Percentiles rank a stretch among this genome's conserved stretches.
Evolutionary conservation across 2,113 vertebrate genomes (phyloP).

Genomic region (Centropus bengalensis): DNA sequence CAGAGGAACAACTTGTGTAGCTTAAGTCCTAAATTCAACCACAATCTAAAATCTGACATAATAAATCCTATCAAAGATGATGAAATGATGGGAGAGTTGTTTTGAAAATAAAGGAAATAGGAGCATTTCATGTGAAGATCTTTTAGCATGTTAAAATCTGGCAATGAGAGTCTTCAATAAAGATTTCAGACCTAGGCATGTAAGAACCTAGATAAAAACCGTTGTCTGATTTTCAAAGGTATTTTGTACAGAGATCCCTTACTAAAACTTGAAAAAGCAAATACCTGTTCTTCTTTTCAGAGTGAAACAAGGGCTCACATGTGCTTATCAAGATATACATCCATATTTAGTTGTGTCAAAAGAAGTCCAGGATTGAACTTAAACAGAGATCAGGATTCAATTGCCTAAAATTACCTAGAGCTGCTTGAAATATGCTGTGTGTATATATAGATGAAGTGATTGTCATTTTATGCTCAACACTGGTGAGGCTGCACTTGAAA

Average conservation of each 20-base stretch:
- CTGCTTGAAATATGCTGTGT: background rate
- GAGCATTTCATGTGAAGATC: background rate
- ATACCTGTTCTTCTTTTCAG: background rate
- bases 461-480: fast-evolving
- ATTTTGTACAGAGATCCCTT: background rate
- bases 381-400: background rate
- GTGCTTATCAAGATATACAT: background rate
- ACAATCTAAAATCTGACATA: background rate
- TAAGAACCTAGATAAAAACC: background rate
- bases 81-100: background rate
- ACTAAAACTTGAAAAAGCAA: background rate
- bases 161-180: background rate
- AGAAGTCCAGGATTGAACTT: background rate
- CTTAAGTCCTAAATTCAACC: background rate
- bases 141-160: background rate
- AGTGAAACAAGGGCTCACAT: background rate
- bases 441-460: background rate
- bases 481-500: fast-evolving
- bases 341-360: background rate
- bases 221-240: background rate
- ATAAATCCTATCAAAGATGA: background rate
- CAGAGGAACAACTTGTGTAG: background rate
- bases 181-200: background rate
- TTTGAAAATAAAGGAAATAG: background rate
- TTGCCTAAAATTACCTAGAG: background rate